Conservation (phyloP, 2,888 invertebrate species). For the Mesoligia furuncula region DNA sequence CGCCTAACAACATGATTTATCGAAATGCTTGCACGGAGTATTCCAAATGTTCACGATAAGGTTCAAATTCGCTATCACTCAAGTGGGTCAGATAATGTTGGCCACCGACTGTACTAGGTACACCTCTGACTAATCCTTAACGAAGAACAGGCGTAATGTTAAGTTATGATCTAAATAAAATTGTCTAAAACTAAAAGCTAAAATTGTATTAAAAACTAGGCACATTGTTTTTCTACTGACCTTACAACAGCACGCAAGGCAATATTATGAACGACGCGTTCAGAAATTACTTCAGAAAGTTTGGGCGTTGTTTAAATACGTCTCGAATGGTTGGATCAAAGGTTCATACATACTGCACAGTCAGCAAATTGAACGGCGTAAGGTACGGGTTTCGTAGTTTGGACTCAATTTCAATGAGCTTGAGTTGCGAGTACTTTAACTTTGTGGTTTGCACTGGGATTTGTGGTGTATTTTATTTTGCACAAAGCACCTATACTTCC, state of each 20-base stretch:
- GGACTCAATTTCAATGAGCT: neutral
- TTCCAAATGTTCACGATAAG: too few relatives aligned
- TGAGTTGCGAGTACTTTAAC: neutral
- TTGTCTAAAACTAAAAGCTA: neutral
- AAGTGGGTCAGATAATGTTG: too few relatives aligned
- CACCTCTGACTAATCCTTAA: neutral
- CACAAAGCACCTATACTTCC: neutral
- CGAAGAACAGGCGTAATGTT: neutral
- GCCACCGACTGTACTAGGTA: too few relatives aligned
- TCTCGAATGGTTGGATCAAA: constrained; percentile 83
- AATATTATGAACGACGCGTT: constrained; percentile 43
- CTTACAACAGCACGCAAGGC: constrained; percentile 21
- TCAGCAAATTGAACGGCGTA: constrained; percentile 4
- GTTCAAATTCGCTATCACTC: too few relatives aligned
- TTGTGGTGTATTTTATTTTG: neutral
- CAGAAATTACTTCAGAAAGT: constrained; percentile 61
- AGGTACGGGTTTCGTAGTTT: constrained; percentile 4
- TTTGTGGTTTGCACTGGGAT: neutral
- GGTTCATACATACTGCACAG: constrained; percentile 74
- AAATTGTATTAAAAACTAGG: neutral
- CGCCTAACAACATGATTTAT: too few relatives aligned
- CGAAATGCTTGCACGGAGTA: too few relatives aligned
- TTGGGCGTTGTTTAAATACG: constrained; percentile 54
- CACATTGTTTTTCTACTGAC: constrained; percentile 2
- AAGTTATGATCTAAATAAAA: neutral